These are phyloP conservation scores for Dryobota labecula DNA, from an alignment of 2,888 invertebrate genomes.

Conservation along the genomic window DNA sequence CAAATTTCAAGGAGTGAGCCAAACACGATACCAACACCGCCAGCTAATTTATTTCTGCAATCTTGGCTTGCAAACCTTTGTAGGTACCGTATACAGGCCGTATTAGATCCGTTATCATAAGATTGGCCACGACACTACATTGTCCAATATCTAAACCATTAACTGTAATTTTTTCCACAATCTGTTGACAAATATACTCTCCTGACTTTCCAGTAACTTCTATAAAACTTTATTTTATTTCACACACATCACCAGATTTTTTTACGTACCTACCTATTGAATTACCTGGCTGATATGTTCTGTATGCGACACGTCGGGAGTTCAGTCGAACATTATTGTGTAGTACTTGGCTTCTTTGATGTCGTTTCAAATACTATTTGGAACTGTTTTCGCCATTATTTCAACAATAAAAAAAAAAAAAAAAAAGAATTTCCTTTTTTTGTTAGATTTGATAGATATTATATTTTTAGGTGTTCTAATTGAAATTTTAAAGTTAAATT, in stretches of 20 bases:
- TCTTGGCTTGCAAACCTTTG: neutral
- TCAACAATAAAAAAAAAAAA: too few species aligned
- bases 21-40: neutral
- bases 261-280: conserved; percentile 54
- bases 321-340: neutral
- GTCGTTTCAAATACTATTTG: conserved; percentile 54
- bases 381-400: conserved; percentile 66
- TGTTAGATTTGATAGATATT: conserved; percentile 28
- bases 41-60: neutral
- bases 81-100: neutral
- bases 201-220: conserved; percentile 66
- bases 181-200: conserved; percentile 52
- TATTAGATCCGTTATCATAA: conserved; percentile 1
- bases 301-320: neutral
- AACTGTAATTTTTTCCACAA: neutral
- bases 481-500: conserved; percentile 39
- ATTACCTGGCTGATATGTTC: conserved; percentile 66
- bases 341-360: conserved; percentile 4
- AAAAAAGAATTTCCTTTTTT: too few species aligned
- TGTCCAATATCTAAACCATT: conserved; percentile 62
- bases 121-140: conserved; percentile 26
- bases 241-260: conserved; percentile 58
- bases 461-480: neutral
- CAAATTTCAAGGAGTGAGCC: neutral
- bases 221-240: conserved; percentile 68